These are phyloP conservation scores for Sternotherus odoratus DNA, from an alignment of 2,797 vertebrate genomes.

Conservation along the genomic window DNA sequence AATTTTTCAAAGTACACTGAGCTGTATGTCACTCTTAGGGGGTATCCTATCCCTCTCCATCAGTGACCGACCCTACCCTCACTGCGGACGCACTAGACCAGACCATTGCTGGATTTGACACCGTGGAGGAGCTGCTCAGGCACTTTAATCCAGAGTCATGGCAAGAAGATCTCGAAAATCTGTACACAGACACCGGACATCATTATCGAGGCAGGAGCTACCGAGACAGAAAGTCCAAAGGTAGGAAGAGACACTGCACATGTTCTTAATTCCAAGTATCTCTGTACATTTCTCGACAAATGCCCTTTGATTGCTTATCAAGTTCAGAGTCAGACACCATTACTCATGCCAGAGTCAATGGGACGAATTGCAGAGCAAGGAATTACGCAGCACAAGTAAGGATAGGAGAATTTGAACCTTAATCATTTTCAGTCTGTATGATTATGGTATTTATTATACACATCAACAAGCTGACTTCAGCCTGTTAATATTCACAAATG, in stretches of 20 bases:
- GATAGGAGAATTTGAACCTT: not conserved
- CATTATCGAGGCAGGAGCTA: constrained; percentile 90
- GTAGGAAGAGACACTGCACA: constrained; percentile 76
- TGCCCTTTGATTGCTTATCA: not conserved
- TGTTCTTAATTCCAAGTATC: not conserved
- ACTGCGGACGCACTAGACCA: constrained; percentile 89
- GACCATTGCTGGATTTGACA: constrained; percentile 91
- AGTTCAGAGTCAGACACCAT: fast-evolving
- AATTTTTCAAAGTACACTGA: constrained; percentile 75
- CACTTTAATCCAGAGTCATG: constrained; percentile 93
- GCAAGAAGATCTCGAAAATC: constrained; percentile 93
- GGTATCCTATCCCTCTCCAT: constrained; percentile 79
- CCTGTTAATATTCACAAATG: not conserved
- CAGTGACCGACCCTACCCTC: constrained; percentile 86
- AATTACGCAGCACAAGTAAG: not conserved
- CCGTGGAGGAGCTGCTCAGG: constrained; percentile 91
- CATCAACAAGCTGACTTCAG: constrained; percentile 14
- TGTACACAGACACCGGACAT: constrained; percentile 88
- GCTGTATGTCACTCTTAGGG: constrained; percentile 83
- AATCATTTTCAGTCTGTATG: not conserved
- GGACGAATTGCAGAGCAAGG: not conserved
- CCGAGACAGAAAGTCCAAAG: constrained; percentile 91
- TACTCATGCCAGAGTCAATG: not conserved
- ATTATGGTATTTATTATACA: not conserved
- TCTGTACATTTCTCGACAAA: not conserved